Evolutionary conservation across 2,113 vertebrate species (phyloP), one percentile per base, ranked within the genome.

Genomic region (Dryoscopus gambensis): DNA sequence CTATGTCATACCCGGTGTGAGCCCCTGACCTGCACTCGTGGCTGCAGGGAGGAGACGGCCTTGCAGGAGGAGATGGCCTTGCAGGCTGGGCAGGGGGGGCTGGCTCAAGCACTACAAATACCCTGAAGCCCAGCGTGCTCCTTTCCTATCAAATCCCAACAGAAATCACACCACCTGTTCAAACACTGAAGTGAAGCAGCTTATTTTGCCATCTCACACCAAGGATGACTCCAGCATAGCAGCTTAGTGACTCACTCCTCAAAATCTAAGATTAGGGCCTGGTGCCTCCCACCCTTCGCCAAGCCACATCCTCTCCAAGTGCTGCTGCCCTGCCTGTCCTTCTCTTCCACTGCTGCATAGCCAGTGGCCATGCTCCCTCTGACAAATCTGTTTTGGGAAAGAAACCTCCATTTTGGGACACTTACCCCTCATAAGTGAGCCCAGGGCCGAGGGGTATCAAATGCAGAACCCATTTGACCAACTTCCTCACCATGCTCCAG

Each of bases 201-300:
- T 94, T 91, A 71, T 77, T 95, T 78, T 78, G 67, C n/a, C 15
- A 5, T 68, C 39, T 87, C 33, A 56, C 18, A 28, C 17, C 73
- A 56, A 17, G n/a, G 83, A 46, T 96, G 94, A 78, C 71, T 85
- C 18, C 74, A 91, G 69, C 69, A 63, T 39, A 87, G 47, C 91
- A 89, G 77, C 84, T 91, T 70, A 87, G 87, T 95, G 92, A 95
- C 82, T 96, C 93, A 84, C 5, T 78, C 53, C 65, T 71, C 82
- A 87, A 68, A 60, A 82, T 46, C 2, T 13, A 71, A 70, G 91
- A 71, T 95, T 87, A 79, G 11, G 35, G 19, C 49, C 65, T 1
- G 0, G 0, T 75, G 39, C 44, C 59, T 70, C 64, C 42, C 47
- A 77, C 42, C 49, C 18, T 39, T 47, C 0, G 0, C 46, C 9